Conservation (phyloP, 2,113 vertebrate species). For the Macrotis lagotis region DNA sequence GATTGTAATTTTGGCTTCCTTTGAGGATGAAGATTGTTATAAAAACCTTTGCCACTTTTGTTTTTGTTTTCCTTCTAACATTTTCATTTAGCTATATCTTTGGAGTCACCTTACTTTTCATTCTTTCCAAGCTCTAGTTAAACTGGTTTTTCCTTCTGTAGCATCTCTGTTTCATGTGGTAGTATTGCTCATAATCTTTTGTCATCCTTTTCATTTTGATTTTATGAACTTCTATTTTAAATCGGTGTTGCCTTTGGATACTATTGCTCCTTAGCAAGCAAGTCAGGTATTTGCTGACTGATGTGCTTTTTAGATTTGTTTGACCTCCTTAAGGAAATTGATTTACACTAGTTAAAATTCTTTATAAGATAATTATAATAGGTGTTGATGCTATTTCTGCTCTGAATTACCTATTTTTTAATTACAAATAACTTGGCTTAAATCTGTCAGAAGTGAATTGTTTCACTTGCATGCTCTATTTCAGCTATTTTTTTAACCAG, state of each 20-base stretch:
- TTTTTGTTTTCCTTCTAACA: background rate
- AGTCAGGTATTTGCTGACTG: background rate
- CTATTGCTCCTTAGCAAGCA: background rate
- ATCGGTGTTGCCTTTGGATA: background rate
- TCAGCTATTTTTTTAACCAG: background rate
- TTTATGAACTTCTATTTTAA: background rate
- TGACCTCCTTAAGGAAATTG: background rate
- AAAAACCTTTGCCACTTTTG: background rate
- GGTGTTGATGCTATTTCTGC: background rate
- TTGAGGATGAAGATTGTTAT: background rate
- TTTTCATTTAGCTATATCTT: background rate
- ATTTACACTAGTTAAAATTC: background rate
- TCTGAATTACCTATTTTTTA: background rate
- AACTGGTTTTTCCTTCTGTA: background rate
- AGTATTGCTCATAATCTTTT: background rate
- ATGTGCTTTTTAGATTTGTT: background rate
- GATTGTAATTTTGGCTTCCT: background rate
- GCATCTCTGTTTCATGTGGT: background rate
- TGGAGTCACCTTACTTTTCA: background rate
- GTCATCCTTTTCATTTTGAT: background rate
- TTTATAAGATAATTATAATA: background rate
- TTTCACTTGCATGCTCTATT: background rate
- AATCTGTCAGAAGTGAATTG: background rate
- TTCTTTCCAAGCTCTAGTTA: background rate
- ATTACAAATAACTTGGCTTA: background rate